Conservation (phyloP, 2,888 invertebrate genomes). For the Troilus luridus region DNA sequence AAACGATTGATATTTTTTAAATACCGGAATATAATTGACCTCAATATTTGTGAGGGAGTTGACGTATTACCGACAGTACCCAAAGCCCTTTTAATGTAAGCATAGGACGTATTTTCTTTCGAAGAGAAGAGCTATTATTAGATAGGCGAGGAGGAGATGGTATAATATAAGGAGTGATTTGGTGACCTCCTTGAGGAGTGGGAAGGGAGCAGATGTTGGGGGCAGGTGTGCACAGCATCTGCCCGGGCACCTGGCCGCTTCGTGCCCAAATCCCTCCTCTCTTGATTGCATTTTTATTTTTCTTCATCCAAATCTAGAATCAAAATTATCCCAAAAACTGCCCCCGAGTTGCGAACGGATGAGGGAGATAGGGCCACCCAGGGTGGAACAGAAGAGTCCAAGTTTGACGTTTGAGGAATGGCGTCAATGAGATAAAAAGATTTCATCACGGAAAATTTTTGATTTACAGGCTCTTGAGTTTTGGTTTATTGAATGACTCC, state of each 20-base stretch:
- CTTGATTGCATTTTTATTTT: slow-evolving; percentile 38
- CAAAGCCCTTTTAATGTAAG: background rate
- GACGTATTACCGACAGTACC: background rate
- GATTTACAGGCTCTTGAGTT: background rate
- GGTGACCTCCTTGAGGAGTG: slow-evolving; percentile 27
- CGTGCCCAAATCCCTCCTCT: slow-evolving; percentile 4
- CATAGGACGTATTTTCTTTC: background rate
- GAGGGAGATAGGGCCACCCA: background rate
- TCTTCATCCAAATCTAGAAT: background rate
- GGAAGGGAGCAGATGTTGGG: slow-evolving; percentile 32
- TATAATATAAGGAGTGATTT: slow-evolving; percentile 10
- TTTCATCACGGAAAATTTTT: background rate
- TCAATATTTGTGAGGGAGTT: too few relatives aligned
- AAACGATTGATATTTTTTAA: too few relatives aligned
- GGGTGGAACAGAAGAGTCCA: background rate
- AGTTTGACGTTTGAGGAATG: background rate
- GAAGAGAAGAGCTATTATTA: background rate
- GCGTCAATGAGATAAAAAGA: background rate
- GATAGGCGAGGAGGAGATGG: background rate
- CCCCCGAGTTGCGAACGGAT: background rate
- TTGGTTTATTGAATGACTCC: background rate
- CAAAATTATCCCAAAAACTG: slow-evolving; percentile 6
- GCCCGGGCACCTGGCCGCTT: background rate
- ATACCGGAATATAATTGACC: too few relatives aligned
- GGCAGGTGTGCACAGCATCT: slow-evolving; percentile 40